These are phyloP conservation scores for Antennarius maculatus DNA, from an alignment of 2,797 vertebrate genomes.

Conservation along the genomic window DNA sequence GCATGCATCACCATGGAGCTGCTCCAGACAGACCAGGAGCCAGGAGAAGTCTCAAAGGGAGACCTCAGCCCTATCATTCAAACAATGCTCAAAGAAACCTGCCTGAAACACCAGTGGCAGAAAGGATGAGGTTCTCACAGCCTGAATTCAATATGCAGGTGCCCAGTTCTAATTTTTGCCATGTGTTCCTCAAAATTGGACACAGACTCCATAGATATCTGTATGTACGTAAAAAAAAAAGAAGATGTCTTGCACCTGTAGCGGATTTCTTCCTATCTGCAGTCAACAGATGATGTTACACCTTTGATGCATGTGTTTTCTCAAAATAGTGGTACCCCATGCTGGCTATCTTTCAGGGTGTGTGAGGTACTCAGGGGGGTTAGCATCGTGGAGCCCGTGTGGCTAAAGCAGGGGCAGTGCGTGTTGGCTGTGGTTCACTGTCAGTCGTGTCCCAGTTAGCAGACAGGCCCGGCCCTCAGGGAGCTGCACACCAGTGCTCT, in stretches of 20 bases:
- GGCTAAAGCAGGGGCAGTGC: conserved; percentile 58
- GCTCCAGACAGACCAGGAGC: conserved; percentile 55
- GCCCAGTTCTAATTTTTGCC: conserved; percentile 29
- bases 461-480: conserved; percentile 73
- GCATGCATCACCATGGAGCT: conserved; percentile 68
- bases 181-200: conserved; percentile 27
- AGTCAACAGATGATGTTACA: conserved; percentile 49
- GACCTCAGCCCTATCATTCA: conserved; percentile 30
- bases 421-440: conserved; percentile 74
- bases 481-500: conserved; percentile 65
- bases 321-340: conserved; percentile 37
- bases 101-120: not conserved
- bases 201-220: conserved; percentile 25
- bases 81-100: conserved; percentile 4
- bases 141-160: not conserved
- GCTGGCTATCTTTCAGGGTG: conserved; percentile 56
- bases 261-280: conserved; percentile 34
- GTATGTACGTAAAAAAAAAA: not conserved
- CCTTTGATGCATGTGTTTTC: conserved; percentile 44
- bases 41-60: conserved; percentile 58
- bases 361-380: conserved; percentile 51
- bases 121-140: not conserved
- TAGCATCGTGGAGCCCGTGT: conserved; percentile 48
- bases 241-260: conserved; percentile 49
- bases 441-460: conserved; percentile 81